These are phyloP conservation scores for Machimus rusticus DNA, from an alignment of 2,888 invertebrate species.

Conservation along the genomic window DNA sequence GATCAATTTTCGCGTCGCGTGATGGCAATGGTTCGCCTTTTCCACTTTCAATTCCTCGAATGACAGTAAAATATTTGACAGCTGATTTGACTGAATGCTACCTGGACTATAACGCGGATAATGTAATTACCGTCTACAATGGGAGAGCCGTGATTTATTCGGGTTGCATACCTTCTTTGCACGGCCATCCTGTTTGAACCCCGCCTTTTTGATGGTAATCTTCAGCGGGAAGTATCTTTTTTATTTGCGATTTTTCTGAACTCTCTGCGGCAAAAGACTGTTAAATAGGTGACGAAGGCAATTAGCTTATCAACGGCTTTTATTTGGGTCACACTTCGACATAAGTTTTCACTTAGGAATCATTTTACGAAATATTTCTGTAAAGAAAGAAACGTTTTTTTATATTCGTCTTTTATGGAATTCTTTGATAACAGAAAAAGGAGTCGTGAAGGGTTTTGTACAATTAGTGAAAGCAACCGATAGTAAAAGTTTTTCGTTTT, in stretches of 20 bases:
- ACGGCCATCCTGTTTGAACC: background rate
- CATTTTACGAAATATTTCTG: background rate
- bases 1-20: background rate
- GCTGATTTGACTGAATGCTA: conserved; percentile 1
- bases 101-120: background rate
- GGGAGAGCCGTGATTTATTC: background rate
- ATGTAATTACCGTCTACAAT: conserved; percentile 17
- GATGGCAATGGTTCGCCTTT: background rate
- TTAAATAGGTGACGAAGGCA: background rate
- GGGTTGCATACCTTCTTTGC: background rate
- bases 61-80: conserved; percentile 37
- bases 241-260: background rate
- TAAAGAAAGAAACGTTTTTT: background rate
- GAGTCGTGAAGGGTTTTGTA: background rate
- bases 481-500: background rate
- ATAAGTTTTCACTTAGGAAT: conserved; percentile 7
- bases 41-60: conserved; percentile 20
- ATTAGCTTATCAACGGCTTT: conserved; percentile 4
- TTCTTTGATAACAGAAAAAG: background rate
- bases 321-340: conserved; percentile 5
- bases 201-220: conserved; percentile 2
- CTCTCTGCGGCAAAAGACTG: background rate
- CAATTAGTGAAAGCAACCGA: background rate
- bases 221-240: background rate
- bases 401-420: background rate